Evolutionary conservation across 1,140 invertebrate genomes (phyloP).

Genomic region (Drosophila fuyamai): DNA sequence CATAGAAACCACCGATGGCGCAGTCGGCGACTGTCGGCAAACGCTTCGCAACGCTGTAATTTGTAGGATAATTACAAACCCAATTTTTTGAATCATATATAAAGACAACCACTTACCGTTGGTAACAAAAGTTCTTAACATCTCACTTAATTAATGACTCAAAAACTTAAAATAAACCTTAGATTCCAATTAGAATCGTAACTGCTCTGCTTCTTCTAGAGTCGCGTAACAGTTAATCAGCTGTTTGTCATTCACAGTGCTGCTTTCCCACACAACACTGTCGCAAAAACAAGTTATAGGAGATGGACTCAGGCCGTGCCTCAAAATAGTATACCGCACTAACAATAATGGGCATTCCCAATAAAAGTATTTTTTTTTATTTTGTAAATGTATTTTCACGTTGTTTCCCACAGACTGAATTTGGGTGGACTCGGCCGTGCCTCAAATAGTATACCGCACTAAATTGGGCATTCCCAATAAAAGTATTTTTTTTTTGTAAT

Average conservation of each 20-base stretch:
- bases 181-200: not conserved
- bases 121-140: slow-evolving; percentile 53
- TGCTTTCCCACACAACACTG: not conserved
- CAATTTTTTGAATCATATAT: too few relatives aligned
- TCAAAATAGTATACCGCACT: too few relatives aligned
- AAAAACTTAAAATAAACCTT: slow-evolving; percentile 6
- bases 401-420: too few relatives aligned
- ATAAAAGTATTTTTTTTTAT: not conserved
- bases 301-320: not conserved
- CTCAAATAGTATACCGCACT: too few relatives aligned
- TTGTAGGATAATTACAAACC: not conserved
- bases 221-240: slow-evolving; percentile 72
- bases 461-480: not conserved
- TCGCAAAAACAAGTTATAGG: not conserved
- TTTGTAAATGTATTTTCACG: too few relatives aligned
- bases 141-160: slow-evolving; percentile 23
- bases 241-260: slow-evolving; percentile 54
- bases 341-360: not conserved
- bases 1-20: not conserved
- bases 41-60: slow-evolving; percentile 56
- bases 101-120: slow-evolving; percentile 31
- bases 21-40: slow-evolving; percentile 42
- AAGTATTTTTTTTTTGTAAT: too few relatives aligned
- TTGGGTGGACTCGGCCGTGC: too few relatives aligned
- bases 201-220: slow-evolving; percentile 11